Conservation (phyloP, 2,797 vertebrate genomes). For the Lepus townsendii region DNA sequence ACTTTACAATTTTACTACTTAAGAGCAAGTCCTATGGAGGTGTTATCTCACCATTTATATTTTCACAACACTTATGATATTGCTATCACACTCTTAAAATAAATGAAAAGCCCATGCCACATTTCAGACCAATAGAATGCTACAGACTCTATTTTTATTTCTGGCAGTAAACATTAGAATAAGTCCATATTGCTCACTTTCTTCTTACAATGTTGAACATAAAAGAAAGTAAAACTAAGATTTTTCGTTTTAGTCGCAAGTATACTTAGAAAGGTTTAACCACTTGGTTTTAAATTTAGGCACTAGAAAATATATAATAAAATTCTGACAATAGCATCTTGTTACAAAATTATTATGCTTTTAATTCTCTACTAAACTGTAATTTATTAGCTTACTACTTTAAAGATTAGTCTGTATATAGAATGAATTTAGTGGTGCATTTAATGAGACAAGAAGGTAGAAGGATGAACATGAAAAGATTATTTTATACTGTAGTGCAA, state of each 20-base stretch:
- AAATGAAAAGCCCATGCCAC: constrained; percentile 87
- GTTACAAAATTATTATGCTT: constrained; percentile 82
- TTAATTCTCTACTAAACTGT: constrained; percentile 87
- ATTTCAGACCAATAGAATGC: constrained; percentile 83
- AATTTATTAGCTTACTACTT: constrained; percentile 88
- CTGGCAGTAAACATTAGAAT: constrained; percentile 76
- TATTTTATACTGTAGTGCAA: constrained; percentile 82
- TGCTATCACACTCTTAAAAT: constrained; percentile 93
- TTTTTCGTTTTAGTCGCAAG: constrained; percentile 9
- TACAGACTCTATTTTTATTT: constrained; percentile 77
- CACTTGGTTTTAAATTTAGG: constrained; percentile 68
- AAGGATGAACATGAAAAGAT: constrained; percentile 87
- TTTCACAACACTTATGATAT: constrained; percentile 92
- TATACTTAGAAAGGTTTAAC: constrained; percentile 66
- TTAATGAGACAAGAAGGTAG: constrained; percentile 89
- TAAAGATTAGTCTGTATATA: constrained; percentile 85
- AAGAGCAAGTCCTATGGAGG: constrained; percentile 91
- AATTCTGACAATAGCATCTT: constrained; percentile 79
- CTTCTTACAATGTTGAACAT: constrained; percentile 59
- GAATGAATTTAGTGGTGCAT: constrained; percentile 85
- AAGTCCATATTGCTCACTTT: constrained; percentile 64
- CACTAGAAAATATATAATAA: constrained; percentile 72
- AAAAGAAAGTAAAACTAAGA: constrained; percentile 35
- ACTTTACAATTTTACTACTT: constrained; percentile 92
- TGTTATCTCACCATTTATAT: constrained; percentile 94